Percentiles rank a stretch among this genome's conserved stretches.
phyloP scores from a whole-genome alignment of 92 coral and sea anemone species.

The Siderastrea siderea region DNA sequence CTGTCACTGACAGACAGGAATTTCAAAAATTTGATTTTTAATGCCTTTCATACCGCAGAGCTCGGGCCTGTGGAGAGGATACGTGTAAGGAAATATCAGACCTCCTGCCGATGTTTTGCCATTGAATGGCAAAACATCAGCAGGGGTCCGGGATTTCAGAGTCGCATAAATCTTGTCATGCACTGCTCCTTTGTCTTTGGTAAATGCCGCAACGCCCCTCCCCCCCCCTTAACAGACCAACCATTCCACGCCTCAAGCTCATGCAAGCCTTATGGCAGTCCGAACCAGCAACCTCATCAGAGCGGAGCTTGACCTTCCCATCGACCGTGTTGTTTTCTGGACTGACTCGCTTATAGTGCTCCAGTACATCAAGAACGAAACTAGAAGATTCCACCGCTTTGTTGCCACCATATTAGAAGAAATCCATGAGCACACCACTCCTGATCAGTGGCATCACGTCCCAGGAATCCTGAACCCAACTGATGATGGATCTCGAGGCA shows the following conservation, averaged over 20 bases:
- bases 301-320: constrained; percentile 64
- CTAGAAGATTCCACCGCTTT: constrained; percentile 65
- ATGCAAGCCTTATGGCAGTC: constrained; percentile 71
- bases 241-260: constrained; percentile 77
- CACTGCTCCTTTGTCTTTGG: constrained; percentile 71
- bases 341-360: constrained; percentile 76
- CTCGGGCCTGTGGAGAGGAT: too few relatives aligned
- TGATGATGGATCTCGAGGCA: constrained; percentile 65
- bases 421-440: constrained; percentile 50
- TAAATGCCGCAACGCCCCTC: constrained; percentile 67
- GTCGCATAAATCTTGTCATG: too few relatives aligned
- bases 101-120: too few relatives aligned
- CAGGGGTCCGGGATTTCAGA: too few relatives aligned
- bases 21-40: too few relatives aligned
- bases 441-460: constrained; percentile 55
- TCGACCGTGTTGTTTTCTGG: constrained; percentile 56
- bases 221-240: constrained; percentile 55
- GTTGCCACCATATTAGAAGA: constrained; percentile 66
- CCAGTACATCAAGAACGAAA: constrained; percentile 69
- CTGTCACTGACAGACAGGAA: too few relatives aligned
- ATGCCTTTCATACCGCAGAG: too few relatives aligned
- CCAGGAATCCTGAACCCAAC: constrained; percentile 61
- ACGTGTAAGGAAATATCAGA: too few relatives aligned
- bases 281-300: constrained; percentile 47
- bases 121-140: too few relatives aligned